These are phyloP conservation scores for Chaetogeoica ovagalla DNA, from an alignment of 2,888 invertebrate genomes.

Conservation along the genomic window DNA sequence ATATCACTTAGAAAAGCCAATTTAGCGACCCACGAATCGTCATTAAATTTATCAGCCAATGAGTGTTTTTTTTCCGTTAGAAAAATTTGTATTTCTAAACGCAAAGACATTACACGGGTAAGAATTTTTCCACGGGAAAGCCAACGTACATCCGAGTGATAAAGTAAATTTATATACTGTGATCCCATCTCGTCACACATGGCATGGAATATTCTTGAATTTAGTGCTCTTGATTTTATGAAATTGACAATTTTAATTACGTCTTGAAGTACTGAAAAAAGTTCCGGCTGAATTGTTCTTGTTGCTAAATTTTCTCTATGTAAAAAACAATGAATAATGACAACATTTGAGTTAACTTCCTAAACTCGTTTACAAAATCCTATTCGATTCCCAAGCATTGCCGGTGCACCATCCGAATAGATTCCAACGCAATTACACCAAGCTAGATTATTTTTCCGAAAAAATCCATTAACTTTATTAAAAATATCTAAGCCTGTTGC, in stretches of 20 bases:
- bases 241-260: constrained; percentile 32
- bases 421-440: constrained; percentile 55
- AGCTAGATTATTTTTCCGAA: constrained; percentile 51
- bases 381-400: constrained; percentile 35
- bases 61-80: too few species aligned
- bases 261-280: constrained; percentile 14
- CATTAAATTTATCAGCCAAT: too few species aligned
- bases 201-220: constrained; percentile 34
- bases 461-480: constrained; percentile 54
- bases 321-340: constrained; percentile 36
- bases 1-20: too few species aligned
- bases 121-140: too few species aligned
- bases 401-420: constrained; percentile 54
- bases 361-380: constrained; percentile 52
- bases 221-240: constrained; percentile 15
- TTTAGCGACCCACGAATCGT: too few species aligned
- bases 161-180: constrained; percentile 30
- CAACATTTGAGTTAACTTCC: constrained; percentile 16
- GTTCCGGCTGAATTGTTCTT: constrained; percentile 19
- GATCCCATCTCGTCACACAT: constrained; percentile 33
- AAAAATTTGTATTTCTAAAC: too few species aligned
- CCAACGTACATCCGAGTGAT: too few species aligned
- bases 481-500: constrained; percentile 54
- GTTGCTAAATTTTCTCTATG: constrained; percentile 25
- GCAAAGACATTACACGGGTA: too few species aligned